Conservation (phyloP, 2,113 vertebrate species). For the Myocastor coypus region DNA sequence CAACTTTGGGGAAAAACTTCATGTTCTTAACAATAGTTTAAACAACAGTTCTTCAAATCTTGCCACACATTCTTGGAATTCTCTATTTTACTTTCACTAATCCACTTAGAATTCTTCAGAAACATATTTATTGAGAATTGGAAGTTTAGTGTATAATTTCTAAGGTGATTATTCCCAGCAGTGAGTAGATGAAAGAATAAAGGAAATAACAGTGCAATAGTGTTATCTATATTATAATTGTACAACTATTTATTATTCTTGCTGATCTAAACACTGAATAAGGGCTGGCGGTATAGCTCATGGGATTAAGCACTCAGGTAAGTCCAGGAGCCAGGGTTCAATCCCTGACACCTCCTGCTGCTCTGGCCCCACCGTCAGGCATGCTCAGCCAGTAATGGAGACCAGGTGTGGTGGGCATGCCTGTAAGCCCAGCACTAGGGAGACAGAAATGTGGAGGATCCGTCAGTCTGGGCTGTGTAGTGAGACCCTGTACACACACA, state of each 20-base stretch:
- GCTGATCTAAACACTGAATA: not conserved
- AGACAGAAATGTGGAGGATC: no score
- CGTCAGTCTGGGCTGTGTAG: no score
- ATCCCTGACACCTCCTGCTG: no score
- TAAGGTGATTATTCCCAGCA: not conserved
- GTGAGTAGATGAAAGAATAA: not conserved
- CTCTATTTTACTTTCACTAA: not conserved
- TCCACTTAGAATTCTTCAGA: constrained; percentile 20
- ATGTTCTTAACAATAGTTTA: constrained; percentile 41
- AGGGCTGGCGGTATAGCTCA: not conserved
- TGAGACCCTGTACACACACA: no score
- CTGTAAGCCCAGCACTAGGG: no score
- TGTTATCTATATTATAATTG: not conserved
- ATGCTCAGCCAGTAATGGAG: no score
- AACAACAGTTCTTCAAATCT: constrained; percentile 37
- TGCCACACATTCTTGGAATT: not conserved
- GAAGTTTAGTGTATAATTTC: not conserved
- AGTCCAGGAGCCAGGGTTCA: no score
- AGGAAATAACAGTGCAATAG: not conserved
- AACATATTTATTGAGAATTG: not conserved
- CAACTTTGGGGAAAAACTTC: constrained; percentile 29
- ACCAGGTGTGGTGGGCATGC: no score
- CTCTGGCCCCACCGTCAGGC: no score
- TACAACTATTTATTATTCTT: not conserved
- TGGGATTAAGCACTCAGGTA: no score